phyloP scores from a whole-genome alignment of 2,797 vertebrate species.

The Aldrovandia affinis region DNA sequence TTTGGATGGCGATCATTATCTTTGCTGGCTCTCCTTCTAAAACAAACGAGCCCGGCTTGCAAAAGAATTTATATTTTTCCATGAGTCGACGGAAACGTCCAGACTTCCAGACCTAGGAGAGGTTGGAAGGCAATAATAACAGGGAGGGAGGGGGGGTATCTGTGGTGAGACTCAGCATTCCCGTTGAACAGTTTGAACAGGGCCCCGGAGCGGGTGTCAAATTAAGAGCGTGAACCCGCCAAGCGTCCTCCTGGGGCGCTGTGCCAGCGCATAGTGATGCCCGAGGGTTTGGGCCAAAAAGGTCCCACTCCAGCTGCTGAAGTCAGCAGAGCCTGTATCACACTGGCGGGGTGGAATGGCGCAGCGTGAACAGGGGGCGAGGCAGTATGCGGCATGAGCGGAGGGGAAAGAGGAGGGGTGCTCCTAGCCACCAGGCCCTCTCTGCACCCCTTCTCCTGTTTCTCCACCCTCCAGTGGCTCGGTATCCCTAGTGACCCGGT shows the following conservation, averaged over 20 bases:
- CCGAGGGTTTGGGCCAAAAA: not conserved
- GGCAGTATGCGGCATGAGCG: not conserved
- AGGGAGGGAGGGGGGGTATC: not conserved
- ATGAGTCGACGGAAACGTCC: constrained; percentile 37
- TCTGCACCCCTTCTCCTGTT: not conserved
- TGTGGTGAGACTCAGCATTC: constrained; percentile 38
- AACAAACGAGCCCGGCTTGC: constrained; percentile 25
- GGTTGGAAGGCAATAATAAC: constrained; percentile 12
- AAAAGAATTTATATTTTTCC: constrained; percentile 29
- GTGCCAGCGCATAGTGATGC: not conserved
- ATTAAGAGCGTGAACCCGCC: constrained; percentile 28
- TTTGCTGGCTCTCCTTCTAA: constrained; percentile 18
- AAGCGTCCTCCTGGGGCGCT: constrained; percentile 14
- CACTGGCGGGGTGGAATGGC: not conserved
- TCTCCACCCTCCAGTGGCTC: constrained; percentile 6
- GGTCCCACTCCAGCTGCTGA: not conserved
- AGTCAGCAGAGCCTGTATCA: constrained; percentile 8
- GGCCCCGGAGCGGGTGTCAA: constrained; percentile 31
- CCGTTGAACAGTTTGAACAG: constrained; percentile 43
- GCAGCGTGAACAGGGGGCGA: no score
- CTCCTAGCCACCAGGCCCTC: not conserved
- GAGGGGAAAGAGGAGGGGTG: not conserved
- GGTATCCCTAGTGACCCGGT: not conserved
- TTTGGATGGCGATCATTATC: constrained; percentile 45
- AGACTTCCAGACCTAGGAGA: constrained; percentile 27